phyloP scores from a whole-genome alignment of 2,113 vertebrate genomes.

The Tursiops truncatus region DNA sequence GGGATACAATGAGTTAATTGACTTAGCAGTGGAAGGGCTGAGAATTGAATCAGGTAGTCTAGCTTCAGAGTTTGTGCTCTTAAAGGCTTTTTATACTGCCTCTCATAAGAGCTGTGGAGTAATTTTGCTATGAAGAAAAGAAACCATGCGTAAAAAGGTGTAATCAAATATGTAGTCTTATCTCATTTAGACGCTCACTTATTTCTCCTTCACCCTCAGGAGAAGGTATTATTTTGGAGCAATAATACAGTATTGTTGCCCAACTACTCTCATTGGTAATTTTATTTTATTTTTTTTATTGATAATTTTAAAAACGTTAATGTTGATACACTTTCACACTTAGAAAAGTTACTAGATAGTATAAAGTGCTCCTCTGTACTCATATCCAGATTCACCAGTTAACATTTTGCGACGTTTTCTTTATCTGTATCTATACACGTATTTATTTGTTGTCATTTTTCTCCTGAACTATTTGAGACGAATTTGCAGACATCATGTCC shows the following conservation, averaged over 20 bases:
- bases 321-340: not conserved
- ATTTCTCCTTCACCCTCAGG: not conserved
- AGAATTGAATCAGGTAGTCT: too few relatives aligned
- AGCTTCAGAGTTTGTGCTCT: too few relatives aligned
- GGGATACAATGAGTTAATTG: too few relatives aligned
- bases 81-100: not conserved
- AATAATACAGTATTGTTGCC: not conserved
- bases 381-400: not conserved
- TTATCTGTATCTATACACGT: not conserved
- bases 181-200: not conserved
- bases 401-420: not conserved
- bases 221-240: not conserved
- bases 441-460: not conserved
- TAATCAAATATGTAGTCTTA: not conserved
- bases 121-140: not conserved
- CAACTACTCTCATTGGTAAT: not conserved
- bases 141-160: not conserved
- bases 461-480: not conserved
- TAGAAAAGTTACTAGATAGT: not conserved
- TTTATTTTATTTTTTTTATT: not conserved
- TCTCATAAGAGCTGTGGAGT: not conserved
- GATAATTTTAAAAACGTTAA: not conserved
- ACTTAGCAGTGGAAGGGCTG: too few relatives aligned
- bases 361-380: not conserved
- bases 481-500: not conserved